Percentiles rank a stretch among this genome's conserved stretches.
phyloP scores from a whole-genome alignment of 2,888 invertebrate genomes.

The Pristionchus maxplancki region DNA sequence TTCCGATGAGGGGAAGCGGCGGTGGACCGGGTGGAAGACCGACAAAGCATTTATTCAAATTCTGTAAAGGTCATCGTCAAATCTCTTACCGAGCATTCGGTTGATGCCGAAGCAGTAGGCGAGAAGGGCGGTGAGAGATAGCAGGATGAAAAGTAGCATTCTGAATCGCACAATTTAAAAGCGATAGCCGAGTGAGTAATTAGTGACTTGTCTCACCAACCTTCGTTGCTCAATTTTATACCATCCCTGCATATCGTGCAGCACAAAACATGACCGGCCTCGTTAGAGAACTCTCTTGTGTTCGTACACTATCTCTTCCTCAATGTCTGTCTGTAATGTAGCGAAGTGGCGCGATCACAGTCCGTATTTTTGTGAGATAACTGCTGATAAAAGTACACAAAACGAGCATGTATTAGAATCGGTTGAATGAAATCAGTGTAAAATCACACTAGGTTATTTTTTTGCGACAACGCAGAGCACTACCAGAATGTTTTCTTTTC shows the following conservation, averaged over 20 bases:
- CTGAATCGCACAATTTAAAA: neutral
- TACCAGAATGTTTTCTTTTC: too few relatives aligned
- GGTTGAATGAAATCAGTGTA: too few relatives aligned
- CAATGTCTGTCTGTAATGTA: neutral
- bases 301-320: neutral
- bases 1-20: conserved; percentile 15
- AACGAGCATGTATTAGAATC: neutral
- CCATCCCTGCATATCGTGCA: neutral
- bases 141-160: neutral
- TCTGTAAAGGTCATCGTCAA: neutral
- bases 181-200: neutral
- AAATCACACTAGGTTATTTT: too few relatives aligned
- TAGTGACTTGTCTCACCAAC: neutral
- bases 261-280: neutral
- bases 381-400: neutral
- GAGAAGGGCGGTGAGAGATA: neutral
- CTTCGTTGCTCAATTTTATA: neutral
- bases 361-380: neutral
- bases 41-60: neutral
- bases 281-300: neutral
- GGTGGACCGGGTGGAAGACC: conserved; percentile 10
- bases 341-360: too few relatives aligned
- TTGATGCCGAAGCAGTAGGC: neutral
- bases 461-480: too few relatives aligned
- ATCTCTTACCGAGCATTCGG: neutral